phyloP scores from a whole-genome alignment of 1,140 invertebrate species.

The Hestina assimilis region DNA sequence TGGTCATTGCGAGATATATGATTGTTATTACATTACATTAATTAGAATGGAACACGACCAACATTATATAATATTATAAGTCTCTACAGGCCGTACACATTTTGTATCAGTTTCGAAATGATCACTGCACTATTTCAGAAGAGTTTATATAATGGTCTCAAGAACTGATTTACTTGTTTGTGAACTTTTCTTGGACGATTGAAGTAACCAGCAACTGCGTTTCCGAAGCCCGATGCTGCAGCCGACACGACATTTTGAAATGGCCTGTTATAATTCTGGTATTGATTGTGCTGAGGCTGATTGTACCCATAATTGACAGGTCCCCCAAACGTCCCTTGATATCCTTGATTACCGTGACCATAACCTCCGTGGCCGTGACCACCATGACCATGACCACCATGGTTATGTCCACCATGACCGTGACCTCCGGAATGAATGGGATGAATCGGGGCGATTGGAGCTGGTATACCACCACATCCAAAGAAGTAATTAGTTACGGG shows the following conservation, averaged over 20 bases:
- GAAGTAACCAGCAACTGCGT: constrained; percentile 48
- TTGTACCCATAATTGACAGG: constrained; percentile 21
- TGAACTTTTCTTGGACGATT: constrained; percentile 49
- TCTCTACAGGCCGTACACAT: neutral
- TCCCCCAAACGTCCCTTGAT: constrained; percentile 13
- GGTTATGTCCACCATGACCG: constrained; percentile 26
- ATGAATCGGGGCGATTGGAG: constrained; percentile 15
- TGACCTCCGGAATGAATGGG: constrained; percentile 16
- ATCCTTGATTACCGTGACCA: constrained; percentile 24
- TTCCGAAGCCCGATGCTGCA: constrained; percentile 52
- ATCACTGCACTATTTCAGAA: constrained; percentile 14
- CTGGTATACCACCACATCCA: constrained; percentile 40
- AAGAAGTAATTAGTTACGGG: constrained; percentile 62
- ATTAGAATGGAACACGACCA: neutral
- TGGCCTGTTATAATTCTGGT: constrained; percentile 30
- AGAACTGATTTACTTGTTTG: constrained; percentile 50
- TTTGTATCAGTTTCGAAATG: neutral
- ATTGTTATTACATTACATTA: no score
- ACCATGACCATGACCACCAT: constrained; percentile 23
- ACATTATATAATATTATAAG: neutral
- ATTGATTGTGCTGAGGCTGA: constrained; percentile 29
- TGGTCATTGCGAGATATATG: no score
- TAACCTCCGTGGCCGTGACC: constrained; percentile 26
- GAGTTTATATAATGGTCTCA: constrained; percentile 53
- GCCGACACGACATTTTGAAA: constrained; percentile 49